Evolutionary conservation across 2,797 vertebrate genomes (phyloP).

Genomic region (Diplodus sargus): DNA sequence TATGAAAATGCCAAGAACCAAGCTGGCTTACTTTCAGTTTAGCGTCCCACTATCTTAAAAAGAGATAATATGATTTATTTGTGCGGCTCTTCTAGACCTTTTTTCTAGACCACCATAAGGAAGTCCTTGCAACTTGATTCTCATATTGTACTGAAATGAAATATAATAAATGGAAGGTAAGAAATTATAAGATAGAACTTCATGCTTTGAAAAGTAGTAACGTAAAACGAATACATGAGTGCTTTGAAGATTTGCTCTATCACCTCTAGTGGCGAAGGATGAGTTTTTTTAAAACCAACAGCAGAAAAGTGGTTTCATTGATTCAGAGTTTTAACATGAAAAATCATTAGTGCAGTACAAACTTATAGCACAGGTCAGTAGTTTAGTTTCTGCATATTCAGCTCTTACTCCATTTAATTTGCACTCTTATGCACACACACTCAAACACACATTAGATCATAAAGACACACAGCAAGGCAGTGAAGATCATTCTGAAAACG

Average conservation of each 20-base stretch:
- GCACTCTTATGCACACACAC: neutral
- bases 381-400: neutral
- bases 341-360: constrained; percentile 11
- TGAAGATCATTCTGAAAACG: constrained; percentile 1
- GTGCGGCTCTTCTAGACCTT: neutral
- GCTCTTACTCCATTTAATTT: constrained; percentile 2
- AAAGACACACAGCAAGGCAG: constrained; percentile 35
- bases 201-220: neutral
- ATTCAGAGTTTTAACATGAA: neutral
- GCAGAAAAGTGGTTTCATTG: neutral
- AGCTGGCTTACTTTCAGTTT: no score
- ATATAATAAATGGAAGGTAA: neutral
- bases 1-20: no score
- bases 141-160: neutral
- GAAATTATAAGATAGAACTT: neutral
- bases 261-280: neutral
- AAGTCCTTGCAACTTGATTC: neutral
- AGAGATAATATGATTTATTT: neutral
- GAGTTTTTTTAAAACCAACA: neutral
- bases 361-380: constrained; percentile 9
- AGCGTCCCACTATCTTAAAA: neutral
- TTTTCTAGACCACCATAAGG: neutral
- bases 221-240: neutral
- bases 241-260: constrained; percentile 7
- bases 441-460: constrained; percentile 4